Conservation (phyloP, 2,113 vertebrate genomes). For the Microcebus murinus region DNA sequence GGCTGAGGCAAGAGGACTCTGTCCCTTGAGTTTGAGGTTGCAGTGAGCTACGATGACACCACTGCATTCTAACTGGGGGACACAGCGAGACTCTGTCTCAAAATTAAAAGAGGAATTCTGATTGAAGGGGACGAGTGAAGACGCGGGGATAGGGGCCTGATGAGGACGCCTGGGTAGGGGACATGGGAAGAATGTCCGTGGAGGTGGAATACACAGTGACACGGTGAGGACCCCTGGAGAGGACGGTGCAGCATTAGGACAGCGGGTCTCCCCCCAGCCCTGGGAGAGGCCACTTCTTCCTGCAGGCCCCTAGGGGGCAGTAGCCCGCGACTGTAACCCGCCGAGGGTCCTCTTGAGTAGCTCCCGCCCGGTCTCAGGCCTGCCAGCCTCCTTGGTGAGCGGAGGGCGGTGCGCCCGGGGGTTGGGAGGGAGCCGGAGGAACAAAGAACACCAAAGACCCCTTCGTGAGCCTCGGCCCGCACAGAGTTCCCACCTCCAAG, state of each 20-base stretch:
- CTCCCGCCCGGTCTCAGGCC: neutral
- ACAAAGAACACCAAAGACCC: rapidly evolving
- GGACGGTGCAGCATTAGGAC: neutral
- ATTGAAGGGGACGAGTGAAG: neutral
- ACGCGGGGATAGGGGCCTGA: neutral
- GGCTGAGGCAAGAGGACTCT: too few species aligned
- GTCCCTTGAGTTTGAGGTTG: too few species aligned
- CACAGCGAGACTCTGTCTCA: too few species aligned
- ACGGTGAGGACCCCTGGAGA: neutral
- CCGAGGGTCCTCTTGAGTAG: neutral
- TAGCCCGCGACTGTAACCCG: too few species aligned
- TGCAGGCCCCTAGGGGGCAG: neutral
- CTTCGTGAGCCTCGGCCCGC: neutral
- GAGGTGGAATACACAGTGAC: too few species aligned
- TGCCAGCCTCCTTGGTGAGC: neutral
- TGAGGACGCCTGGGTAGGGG: neutral
- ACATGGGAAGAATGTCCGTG: neutral
- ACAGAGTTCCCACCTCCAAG: neutral
- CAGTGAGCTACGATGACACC: too few species aligned
- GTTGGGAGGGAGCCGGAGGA: neutral
- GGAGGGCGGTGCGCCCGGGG: neutral
- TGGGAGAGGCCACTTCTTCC: neutral
- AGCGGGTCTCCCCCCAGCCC: neutral
- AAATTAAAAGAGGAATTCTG: neutral
- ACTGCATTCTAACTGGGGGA: too few species aligned